These are phyloP conservation scores for Scartelaos histophorus DNA, from an alignment of 2,113 vertebrate species.

Conservation along the genomic window DNA sequence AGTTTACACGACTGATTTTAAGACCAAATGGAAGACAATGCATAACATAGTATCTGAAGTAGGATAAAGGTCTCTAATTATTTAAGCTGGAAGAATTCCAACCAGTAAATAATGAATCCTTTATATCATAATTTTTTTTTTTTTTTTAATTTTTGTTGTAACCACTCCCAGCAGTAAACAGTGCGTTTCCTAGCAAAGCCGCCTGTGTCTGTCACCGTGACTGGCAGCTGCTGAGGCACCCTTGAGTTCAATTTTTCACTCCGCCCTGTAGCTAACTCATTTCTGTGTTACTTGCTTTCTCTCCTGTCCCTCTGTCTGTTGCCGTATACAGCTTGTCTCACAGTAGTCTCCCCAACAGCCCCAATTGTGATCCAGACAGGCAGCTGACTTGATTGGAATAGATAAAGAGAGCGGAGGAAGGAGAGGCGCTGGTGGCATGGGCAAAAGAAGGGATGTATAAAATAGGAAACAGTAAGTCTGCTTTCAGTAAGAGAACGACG, in stretches of 20 bases:
- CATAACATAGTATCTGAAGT: not conserved
- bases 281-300: slow-evolving; percentile 18
- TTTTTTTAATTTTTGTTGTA: slow-evolving; percentile 3
- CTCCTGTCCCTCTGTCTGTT: slow-evolving; percentile 15
- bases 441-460: slow-evolving; percentile 5
- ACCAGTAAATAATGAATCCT: not conserved
- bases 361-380: slow-evolving; percentile 30
- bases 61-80: not conserved
- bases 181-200: slow-evolving; percentile 11
- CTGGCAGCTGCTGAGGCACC: slow-evolving; percentile 21
- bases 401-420: slow-evolving; percentile 15
- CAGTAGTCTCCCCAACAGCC: slow-evolving; percentile 49
- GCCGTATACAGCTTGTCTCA: slow-evolving; percentile 30
- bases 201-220: slow-evolving; percentile 46
- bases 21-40: no score
- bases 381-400: slow-evolving; percentile 35
- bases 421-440: slow-evolving; percentile 13
- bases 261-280: slow-evolving; percentile 35
- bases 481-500: not conserved
- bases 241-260: slow-evolving; percentile 34
- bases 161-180: not conserved
- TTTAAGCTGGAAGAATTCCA: not conserved
- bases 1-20: no score
- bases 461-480: slow-evolving; percentile 20
- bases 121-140: slow-evolving; percentile 7